These are phyloP conservation scores for Clarias magur DNA, from an alignment of 2,113 vertebrate genomes.

Conservation along the genomic window DNA sequence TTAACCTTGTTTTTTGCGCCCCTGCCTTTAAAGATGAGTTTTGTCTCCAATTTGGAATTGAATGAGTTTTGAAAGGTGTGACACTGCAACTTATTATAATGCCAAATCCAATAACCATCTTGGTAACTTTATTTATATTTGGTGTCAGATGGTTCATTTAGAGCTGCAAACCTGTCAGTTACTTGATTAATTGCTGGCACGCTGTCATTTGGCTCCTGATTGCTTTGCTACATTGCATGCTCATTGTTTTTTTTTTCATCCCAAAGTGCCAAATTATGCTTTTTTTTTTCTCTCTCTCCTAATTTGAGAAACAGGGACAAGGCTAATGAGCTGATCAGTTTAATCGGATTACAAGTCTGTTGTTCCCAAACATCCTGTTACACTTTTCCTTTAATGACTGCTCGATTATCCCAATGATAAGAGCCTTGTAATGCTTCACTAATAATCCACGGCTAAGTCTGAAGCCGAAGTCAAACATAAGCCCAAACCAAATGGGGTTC, in stretches of 20 bases:
- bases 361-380: slow-evolving; percentile 46
- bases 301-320: slow-evolving; percentile 41
- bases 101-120: slow-evolving; percentile 39
- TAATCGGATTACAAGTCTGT: slow-evolving; percentile 53
- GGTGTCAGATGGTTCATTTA: slow-evolving; percentile 26
- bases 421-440: slow-evolving; percentile 42
- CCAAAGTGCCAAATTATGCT: slow-evolving; percentile 20
- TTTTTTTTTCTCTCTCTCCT: slow-evolving; percentile 11
- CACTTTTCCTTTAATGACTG: slow-evolving; percentile 48
- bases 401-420: slow-evolving; percentile 43
- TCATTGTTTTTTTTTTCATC: slow-evolving; percentile 6
- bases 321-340: slow-evolving; percentile 48
- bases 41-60: neutral
- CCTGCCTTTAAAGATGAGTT: neutral
- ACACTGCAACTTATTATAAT: slow-evolving; percentile 39
- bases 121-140: slow-evolving; percentile 23
- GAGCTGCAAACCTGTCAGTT: slow-evolving; percentile 12
- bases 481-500: neutral
- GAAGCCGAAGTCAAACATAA: slow-evolving; percentile 3
- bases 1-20: neutral
- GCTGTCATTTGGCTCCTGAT: slow-evolving; percentile 21
- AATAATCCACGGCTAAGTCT: slow-evolving; percentile 33
- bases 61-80: slow-evolving; percentile 22
- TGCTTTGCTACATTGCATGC: slow-evolving; percentile 26
- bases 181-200: neutral